Evolutionary conservation across 2,888 invertebrate genomes (phyloP).

Genomic region (Mayetiola destructor): DNA sequence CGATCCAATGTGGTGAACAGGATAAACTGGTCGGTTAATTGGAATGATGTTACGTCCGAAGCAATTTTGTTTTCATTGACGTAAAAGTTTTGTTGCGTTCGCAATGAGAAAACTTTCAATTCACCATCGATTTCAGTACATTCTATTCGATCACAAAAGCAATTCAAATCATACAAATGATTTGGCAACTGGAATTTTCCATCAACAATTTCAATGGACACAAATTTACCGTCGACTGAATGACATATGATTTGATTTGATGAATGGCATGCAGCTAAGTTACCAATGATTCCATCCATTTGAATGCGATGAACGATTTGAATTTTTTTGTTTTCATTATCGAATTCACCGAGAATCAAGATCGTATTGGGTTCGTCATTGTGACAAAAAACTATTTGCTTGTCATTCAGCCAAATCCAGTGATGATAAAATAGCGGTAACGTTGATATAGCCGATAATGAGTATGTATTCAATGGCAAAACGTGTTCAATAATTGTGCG

Average conservation of each 20-base stretch:
- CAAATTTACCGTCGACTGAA: slow-evolving; percentile 2
- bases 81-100: slow-evolving; percentile 27
- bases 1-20: slow-evolving; percentile 31
- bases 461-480: neutral
- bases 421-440: slow-evolving; percentile 38
- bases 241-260: slow-evolving; percentile 7
- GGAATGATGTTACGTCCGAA: slow-evolving; percentile 34
- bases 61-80: slow-evolving; percentile 26
- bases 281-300: neutral
- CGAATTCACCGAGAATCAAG: neutral
- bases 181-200: neutral
- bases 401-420: slow-evolving; percentile 42
- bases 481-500: slow-evolving; percentile 15
- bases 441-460: slow-evolving; percentile 19
- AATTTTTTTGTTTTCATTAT: neutral
- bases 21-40: slow-evolving; percentile 31
- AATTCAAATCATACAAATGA: slow-evolving; percentile 18
- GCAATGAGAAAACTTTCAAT: slow-evolving; percentile 24
- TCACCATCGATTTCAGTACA: slow-evolving; percentile 6
- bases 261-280: neutral
- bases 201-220: neutral
- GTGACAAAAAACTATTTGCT: slow-evolving; percentile 32
- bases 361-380: neutral
- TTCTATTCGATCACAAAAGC: slow-evolving; percentile 14
- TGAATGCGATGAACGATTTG: neutral